Conservation (phyloP, 2,113 vertebrate species). For the Chinchilla lanigera region DNA sequence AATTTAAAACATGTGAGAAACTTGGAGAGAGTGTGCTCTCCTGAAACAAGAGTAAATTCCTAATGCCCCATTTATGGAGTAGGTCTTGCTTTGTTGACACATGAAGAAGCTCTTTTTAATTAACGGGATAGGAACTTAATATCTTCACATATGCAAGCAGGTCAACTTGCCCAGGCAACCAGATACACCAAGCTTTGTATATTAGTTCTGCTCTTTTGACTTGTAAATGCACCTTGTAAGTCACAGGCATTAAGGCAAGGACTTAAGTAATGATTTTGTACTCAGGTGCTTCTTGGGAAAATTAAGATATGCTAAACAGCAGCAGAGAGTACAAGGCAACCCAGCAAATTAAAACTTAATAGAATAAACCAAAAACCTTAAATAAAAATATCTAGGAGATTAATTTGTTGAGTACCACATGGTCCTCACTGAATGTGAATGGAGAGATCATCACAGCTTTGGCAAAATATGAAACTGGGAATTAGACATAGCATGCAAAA, state of each 20-base stretch:
- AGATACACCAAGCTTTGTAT: conserved; percentile 84
- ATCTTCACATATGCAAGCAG: conserved; percentile 87
- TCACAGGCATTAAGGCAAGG: conserved; percentile 80
- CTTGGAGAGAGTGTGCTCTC: conserved; percentile 75
- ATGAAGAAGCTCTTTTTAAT: conserved; percentile 89
- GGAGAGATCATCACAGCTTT: background rate
- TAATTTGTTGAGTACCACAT: conserved; percentile 44
- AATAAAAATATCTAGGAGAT: conserved; percentile 55
- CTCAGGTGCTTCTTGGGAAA: conserved; percentile 79
- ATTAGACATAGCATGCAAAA: background rate
- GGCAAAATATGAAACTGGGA: background rate
- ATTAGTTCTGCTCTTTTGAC: conserved; percentile 85
- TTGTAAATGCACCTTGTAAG: conserved; percentile 83
- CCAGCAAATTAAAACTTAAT: conserved; percentile 75
- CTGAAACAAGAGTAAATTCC: conserved; percentile 83
- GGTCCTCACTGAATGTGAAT: background rate
- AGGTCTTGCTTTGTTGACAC: conserved; percentile 83
- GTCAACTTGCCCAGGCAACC: conserved; percentile 85
- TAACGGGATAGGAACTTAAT: conserved; percentile 90
- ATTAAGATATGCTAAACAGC: conserved; percentile 75
- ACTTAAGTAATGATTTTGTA: conserved; percentile 80
- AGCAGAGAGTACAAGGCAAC: conserved; percentile 63
- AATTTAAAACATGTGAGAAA: conserved; percentile 72
- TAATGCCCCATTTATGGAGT: conserved; percentile 82
- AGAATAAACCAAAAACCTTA: background rate